A percentile compares a stretch with the other conserved stretches of the same genome.
Evolutionary conservation across 2,797 vertebrate genomes (phyloP).

Genomic region (Paedocypris micromegethes): DNA sequence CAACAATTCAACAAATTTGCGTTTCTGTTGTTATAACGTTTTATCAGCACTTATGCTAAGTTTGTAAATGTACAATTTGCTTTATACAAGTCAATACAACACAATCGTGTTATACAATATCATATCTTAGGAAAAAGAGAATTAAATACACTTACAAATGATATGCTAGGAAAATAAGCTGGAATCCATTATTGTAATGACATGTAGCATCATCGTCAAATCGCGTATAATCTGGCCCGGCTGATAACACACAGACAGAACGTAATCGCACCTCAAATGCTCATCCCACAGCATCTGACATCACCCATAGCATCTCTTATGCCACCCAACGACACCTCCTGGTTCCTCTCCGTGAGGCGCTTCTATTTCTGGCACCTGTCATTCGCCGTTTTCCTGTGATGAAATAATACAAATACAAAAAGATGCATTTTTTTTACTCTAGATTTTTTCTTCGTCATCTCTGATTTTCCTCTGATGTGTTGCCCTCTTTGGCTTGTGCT

Average conservation of each 20-base stretch:
- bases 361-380: background rate
- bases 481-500: slow-evolving; percentile 12
- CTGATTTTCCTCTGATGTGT: background rate
- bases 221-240: slow-evolving; percentile 18
- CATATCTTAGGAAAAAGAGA: background rate
- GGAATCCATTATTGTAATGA: slow-evolving; percentile 30
- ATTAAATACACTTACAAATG: slow-evolving; percentile 18
- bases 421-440: no score
- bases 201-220: slow-evolving; percentile 24
- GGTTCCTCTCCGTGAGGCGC: background rate
- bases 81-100: no score
- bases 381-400: background rate
- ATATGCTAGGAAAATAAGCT: slow-evolving; percentile 8
- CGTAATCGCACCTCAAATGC: slow-evolving; percentile 20
- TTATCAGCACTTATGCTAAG: no score
- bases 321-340: background rate
- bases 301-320: slow-evolving; percentile 29
- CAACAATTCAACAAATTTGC: no score
- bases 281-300: slow-evolving; percentile 6
- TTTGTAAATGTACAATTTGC: no score
- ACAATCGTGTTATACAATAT: background rate
- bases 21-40: no score
- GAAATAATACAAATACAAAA: background rate
- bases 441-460: background rate
- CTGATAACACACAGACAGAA: slow-evolving; percentile 21